Conservation (phyloP, 1,140 invertebrate species). For the Sycophila sp. region DNA sequence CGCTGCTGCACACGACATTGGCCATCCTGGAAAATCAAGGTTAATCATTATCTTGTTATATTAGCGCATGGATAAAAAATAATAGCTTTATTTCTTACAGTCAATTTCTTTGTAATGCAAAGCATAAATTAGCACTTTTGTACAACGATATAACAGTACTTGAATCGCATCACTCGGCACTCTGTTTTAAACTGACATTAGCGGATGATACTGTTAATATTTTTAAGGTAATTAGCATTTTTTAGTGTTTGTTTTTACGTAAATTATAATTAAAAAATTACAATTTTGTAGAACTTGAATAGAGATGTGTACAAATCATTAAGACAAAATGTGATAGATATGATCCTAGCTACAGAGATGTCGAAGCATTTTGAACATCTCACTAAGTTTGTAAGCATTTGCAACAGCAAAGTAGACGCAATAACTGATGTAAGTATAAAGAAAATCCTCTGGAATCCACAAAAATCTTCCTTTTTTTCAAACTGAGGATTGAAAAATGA, state of each 20-base stretch:
- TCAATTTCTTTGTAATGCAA: constrained; percentile 88
- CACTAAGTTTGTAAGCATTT: constrained; percentile 90
- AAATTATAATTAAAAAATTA: background rate
- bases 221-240: constrained; percentile 74
- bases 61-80: background rate
- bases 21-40: constrained; percentile 84
- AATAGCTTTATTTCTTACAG: constrained; percentile 57
- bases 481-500: too few species aligned
- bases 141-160: constrained; percentile 94
- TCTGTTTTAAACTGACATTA: constrained; percentile 93
- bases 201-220: constrained; percentile 89
- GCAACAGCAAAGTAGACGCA: constrained; percentile 60
- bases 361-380: constrained; percentile 95
- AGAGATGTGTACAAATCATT: constrained; percentile 83
- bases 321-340: constrained; percentile 86
- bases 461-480: too few species aligned
- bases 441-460: too few species aligned
- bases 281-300: constrained; percentile 73
- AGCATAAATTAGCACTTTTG: constrained; percentile 84
- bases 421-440: too few species aligned
- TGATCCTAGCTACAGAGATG: constrained; percentile 97
- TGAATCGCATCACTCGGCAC: constrained; percentile 94
- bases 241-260: background rate
- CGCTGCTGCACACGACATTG: constrained; percentile 87
- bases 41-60: constrained; percentile 38